Conservation (phyloP, 2,113 vertebrate species). For the Lophochroa leadbeateri region DNA sequence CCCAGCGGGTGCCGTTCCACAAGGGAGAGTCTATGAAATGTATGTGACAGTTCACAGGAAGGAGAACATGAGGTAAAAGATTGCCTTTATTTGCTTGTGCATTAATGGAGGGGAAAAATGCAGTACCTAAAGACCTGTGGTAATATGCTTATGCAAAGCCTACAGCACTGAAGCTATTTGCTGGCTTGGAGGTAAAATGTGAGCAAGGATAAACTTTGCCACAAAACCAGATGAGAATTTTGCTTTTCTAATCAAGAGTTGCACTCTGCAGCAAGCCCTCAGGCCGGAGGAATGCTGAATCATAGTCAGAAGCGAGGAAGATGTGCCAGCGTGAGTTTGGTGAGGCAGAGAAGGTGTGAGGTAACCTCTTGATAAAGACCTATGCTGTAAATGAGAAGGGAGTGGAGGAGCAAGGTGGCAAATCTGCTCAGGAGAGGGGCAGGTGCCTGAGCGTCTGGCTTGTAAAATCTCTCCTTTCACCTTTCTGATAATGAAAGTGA, state of each 20-base stretch:
- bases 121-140: not conserved
- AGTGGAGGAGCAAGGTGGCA: not conserved
- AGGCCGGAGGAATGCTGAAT: not conserved
- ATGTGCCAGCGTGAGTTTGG: not conserved
- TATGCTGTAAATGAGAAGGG: not conserved
- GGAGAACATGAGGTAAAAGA: constrained; percentile 92
- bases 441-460: not conserved
- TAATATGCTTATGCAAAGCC: not conserved
- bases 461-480: not conserved
- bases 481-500: not conserved
- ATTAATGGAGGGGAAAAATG: not conserved
- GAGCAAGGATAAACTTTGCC: not conserved
- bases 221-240: not conserved
- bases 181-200: not conserved
- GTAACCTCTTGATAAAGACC: not conserved
- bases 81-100: not conserved
- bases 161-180: not conserved
- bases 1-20: constrained; percentile 93
- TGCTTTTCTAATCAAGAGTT: not conserved
- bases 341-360: not conserved
- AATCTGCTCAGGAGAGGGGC: not conserved
- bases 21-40: constrained; percentile 98
- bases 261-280: not conserved
- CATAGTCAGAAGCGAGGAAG: not conserved
- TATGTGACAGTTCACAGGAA: constrained; percentile 98